Conservation (phyloP, 2,888 invertebrate genomes). For the Cryptus armator region DNA sequence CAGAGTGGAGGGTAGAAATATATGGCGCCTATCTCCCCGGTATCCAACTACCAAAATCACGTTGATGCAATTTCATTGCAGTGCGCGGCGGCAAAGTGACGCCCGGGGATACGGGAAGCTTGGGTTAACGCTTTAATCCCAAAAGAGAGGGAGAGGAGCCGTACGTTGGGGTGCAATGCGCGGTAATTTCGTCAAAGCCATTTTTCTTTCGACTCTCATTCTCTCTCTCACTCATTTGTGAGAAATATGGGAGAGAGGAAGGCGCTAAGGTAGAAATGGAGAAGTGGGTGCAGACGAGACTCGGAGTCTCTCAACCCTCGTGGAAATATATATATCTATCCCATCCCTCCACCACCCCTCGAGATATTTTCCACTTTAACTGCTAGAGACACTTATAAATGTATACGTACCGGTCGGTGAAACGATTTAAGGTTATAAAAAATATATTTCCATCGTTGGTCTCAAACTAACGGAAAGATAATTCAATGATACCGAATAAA, state of each 20-base stretch:
- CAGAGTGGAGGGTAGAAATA: background rate
- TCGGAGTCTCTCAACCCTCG: background rate
- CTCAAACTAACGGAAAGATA: background rate
- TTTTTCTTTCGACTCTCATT: conserved; percentile 30
- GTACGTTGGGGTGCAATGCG: background rate
- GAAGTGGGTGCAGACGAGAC: background rate
- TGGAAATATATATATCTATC: background rate
- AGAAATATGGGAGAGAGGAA: conserved; percentile 3
- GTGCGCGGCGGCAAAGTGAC: conserved; percentile 15
- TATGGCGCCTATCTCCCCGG: background rate
- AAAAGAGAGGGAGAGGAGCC: conserved; percentile 14
- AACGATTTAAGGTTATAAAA: too few species aligned
- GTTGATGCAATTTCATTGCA: conserved; percentile 16
- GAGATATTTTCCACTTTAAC: too few species aligned
- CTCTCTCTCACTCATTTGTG: background rate
- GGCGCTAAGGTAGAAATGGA: background rate
- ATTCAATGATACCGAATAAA: background rate
- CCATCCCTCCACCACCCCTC: background rate
- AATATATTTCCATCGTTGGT: too few species aligned
- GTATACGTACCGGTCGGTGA: too few species aligned
- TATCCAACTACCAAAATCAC: conserved; percentile 35
- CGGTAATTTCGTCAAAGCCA: conserved; percentile 39
- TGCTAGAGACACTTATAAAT: too few species aligned
- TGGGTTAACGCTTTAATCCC: conserved; percentile 40
- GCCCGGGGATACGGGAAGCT: conserved; percentile 33